These are phyloP conservation scores for Pseudolycoriella hygida DNA, from an alignment of 2,888 invertebrate species.

Conservation along the genomic window DNA sequence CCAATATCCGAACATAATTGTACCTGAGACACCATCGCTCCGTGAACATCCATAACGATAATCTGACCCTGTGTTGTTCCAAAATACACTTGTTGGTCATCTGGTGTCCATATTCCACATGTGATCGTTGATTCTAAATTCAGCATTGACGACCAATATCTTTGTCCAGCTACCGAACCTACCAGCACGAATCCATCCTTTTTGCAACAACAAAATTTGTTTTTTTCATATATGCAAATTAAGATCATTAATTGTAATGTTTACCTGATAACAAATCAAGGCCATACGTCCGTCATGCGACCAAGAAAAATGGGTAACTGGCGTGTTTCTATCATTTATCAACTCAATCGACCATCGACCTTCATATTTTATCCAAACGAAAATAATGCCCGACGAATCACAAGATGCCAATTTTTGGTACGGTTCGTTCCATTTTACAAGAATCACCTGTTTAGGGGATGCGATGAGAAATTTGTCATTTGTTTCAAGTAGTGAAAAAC, in stretches of 20 bases:
- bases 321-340: constrained; percentile 93
- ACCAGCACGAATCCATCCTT: constrained; percentile 96
- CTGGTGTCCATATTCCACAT: constrained; percentile 96
- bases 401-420: constrained; percentile 96
- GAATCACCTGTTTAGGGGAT: constrained; percentile 50
- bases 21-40: constrained; percentile 88
- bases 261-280: constrained; percentile 87
- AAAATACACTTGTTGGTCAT: constrained; percentile 92
- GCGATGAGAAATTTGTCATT: no score
- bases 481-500: no score
- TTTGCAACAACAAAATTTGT: not conserved
- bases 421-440: constrained; percentile 97
- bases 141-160: constrained; percentile 96
- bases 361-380: constrained; percentile 99
- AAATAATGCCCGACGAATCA: constrained; percentile 93
- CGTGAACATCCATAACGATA: constrained; percentile 93
- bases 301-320: constrained; percentile 97
- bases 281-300: constrained; percentile 98
- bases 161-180: constrained; percentile 90
- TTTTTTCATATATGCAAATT: not conserved
- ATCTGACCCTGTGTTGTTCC: constrained; percentile 90
- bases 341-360: constrained; percentile 98
- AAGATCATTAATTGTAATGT: no score
- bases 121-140: constrained; percentile 87
- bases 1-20: constrained; percentile 71